Conservation (phyloP, 1,140 invertebrate genomes). For the Notospermus geniculatus region DNA sequence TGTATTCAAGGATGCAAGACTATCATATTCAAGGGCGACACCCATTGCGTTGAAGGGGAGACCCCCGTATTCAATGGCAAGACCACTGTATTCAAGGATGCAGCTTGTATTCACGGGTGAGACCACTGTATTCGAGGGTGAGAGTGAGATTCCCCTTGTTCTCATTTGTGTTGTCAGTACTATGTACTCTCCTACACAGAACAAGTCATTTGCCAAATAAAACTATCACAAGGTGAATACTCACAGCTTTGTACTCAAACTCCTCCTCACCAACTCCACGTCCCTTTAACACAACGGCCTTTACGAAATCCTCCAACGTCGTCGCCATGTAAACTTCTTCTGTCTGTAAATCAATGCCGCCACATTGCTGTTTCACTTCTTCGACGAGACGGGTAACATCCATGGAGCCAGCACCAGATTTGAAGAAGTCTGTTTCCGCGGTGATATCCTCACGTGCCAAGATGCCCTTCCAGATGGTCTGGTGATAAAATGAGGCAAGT, state of each 20-base stretch:
- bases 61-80: too few relatives aligned
- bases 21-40: too few relatives aligned
- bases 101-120: too few relatives aligned
- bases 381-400: slow-evolving; percentile 92
- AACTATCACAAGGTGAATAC: slow-evolving; percentile 32
- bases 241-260: slow-evolving; percentile 71
- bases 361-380: slow-evolving; percentile 82
- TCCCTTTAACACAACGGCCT: slow-evolving; percentile 67
- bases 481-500: slow-evolving; percentile 18
- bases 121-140: too few relatives aligned
- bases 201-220: not conserved
- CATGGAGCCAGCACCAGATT: slow-evolving; percentile 89
- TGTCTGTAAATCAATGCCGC: slow-evolving; percentile 72
- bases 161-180: too few relatives aligned
- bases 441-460: slow-evolving; percentile 71
- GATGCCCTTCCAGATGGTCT: slow-evolving; percentile 81
- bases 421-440: slow-evolving; percentile 86
- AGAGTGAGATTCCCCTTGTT: too few relatives aligned
- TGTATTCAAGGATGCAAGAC: too few relatives aligned
- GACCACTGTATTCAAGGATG: too few relatives aligned
- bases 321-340: slow-evolving; percentile 93
- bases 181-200: too few relatives aligned
- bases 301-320: slow-evolving; percentile 77
- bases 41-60: too few relatives aligned
- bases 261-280: slow-evolving; percentile 60